Conservation (phyloP, 2,113 vertebrate genomes). For the Crotalus helleri region DNA sequence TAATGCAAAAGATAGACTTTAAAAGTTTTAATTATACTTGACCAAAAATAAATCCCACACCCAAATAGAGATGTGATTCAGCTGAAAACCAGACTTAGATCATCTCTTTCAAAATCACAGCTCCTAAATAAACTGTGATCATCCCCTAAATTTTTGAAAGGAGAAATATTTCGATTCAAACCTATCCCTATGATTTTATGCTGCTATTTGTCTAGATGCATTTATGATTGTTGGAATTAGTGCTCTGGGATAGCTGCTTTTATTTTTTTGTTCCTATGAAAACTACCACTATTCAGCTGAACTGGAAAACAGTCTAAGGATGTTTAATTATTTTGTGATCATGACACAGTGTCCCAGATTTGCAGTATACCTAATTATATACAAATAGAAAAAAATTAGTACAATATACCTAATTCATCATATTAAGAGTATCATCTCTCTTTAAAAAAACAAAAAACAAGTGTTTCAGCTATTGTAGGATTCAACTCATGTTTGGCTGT, state of each 20-base stretch:
- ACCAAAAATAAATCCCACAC: neutral
- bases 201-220: neutral
- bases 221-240: neutral
- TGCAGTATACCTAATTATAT: neutral
- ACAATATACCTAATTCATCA: neutral
- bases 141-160: neutral
- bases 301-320: neutral
- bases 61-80: neutral
- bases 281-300: neutral
- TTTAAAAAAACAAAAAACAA: neutral
- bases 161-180: neutral
- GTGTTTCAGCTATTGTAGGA: neutral
- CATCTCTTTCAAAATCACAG: neutral
- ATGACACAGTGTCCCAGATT: neutral
- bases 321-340: neutral
- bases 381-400: neutral
- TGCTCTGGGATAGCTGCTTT: neutral
- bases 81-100: neutral
- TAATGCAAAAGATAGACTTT: neutral
- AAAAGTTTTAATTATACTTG: neutral
- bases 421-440: neutral
- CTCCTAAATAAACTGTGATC: neutral
- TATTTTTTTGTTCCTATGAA: neutral
- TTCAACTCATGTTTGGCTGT: neutral
- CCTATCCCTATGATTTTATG: neutral